Conservation (phyloP, 2,797 vertebrate genomes). For the Cossypha polioptera region DNA sequence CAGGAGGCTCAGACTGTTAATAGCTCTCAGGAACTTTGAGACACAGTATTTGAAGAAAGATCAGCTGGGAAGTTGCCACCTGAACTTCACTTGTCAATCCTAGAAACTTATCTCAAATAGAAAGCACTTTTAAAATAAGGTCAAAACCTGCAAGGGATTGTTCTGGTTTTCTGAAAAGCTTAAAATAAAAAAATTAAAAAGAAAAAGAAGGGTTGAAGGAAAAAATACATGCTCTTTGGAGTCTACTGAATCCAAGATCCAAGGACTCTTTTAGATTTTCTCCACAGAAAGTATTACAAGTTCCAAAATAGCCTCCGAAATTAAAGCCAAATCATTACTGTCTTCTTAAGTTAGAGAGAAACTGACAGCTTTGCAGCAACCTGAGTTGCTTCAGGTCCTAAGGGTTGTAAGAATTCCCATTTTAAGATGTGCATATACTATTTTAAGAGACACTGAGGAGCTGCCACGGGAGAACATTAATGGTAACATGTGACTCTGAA, state of each 20-base stretch:
- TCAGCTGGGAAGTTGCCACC: neutral
- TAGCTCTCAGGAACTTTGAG: slow-evolving; percentile 10
- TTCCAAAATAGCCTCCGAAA: neutral
- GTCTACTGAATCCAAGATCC: neutral
- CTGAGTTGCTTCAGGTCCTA: neutral
- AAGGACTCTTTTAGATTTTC: neutral
- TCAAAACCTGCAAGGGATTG: neutral
- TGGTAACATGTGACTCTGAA: neutral
- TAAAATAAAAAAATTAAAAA: neutral
- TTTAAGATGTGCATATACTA: neutral
- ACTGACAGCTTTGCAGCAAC: neutral
- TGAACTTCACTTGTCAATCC: slow-evolving; percentile 12
- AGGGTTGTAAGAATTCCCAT: neutral
- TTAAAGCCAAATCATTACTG: neutral
- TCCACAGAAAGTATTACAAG: neutral
- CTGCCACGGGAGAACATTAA: neutral
- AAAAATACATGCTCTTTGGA: neutral
- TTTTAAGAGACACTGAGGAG: neutral
- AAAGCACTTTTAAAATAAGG: neutral
- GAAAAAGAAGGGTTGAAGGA: accelerated
- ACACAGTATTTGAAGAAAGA: slow-evolving; percentile 34
- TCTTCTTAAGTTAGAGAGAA: neutral
- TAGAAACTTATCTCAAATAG: neutral
- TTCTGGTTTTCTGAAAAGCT: neutral
- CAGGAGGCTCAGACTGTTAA: slow-evolving; percentile 14